Base-by-base conservation (phyloP, 2,888 invertebrate genomes). In the Erebia aethiops region DNA sequence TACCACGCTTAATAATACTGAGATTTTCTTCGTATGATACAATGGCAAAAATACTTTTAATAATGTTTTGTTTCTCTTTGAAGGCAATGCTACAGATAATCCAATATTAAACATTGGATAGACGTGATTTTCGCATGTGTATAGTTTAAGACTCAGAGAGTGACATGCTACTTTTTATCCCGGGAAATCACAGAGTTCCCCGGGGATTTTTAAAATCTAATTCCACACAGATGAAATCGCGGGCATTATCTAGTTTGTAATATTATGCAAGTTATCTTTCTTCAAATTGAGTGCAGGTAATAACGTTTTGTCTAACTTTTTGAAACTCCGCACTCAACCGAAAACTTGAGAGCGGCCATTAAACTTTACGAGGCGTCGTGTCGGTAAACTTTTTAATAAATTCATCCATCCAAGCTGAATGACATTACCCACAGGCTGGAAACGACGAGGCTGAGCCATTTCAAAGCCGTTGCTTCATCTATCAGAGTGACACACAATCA, bases 401-500 rank as follows among this genome's bases (percentile, higher is more conserved):
- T 90, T 87, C 87, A 84, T 88, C 84, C 87, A 86, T 81, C 86
- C 83, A 81, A 83, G 81, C 82, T 81, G 81, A 82, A 84, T 82
- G 82, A 85, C 87, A 86, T 89, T 88, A 88, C 81, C 80, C 84
- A 82, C 88, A 86, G 86, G 78, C 82, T 78, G 77, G 77, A 77
- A 79, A 80, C 83, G 84, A 88, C 87, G 90, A 89, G 88, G 80
- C 84, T 82, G 84, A 81, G 87, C 87, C 89, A 84, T 91, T 90
- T 90, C 82, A 83, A 85, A 85, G 85, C 85, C 83, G 84, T 89
- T 89, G 86, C 86, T 89, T 87, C 91, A 92, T 92, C 91, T 90
- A 90, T 91, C 90, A 90, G 87, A 86, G 87, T 91, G 92, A 92
- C 92, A 92, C 84, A 90, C 89, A 93, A 93, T 92, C 92, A 92